Conservation (phyloP, 2,797 vertebrate genomes). For the Pipistrellus nathusii region DNA sequence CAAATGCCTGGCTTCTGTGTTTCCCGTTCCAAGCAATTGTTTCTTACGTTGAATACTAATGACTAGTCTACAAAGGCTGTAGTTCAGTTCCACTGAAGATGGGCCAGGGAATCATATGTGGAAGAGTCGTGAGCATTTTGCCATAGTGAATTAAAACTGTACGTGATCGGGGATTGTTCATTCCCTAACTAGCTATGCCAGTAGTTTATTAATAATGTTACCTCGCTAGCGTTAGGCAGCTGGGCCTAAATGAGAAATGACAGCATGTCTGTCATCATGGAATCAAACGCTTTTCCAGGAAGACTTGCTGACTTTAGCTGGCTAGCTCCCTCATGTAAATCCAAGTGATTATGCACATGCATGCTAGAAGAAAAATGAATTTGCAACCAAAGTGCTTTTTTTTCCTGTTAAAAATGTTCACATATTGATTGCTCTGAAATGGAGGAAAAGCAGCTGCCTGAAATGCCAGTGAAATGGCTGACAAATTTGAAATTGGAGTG, state of each 20-base stretch:
- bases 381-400: slow-evolving; percentile 38
- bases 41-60: slow-evolving; percentile 81
- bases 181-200: slow-evolving; percentile 44
- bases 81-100: slow-evolving; percentile 54
- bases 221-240: slow-evolving; percentile 64
- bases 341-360: slow-evolving; percentile 23
- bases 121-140: slow-evolving; percentile 57
- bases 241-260: slow-evolving; percentile 53
- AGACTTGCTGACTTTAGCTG: slow-evolving; percentile 17
- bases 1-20: slow-evolving; percentile 80
- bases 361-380: slow-evolving; percentile 63
- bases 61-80: slow-evolving; percentile 55
- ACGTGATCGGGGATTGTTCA: slow-evolving; percentile 55
- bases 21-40: slow-evolving; percentile 80
- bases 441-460: slow-evolving; percentile 64
- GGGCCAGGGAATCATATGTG: slow-evolving; percentile 41
- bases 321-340: slow-evolving; percentile 37
- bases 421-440: slow-evolving; percentile 59
- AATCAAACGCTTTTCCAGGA: slow-evolving; percentile 41
- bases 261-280: slow-evolving; percentile 25
- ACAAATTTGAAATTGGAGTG: slow-evolving; percentile 38
- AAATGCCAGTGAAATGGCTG: slow-evolving; percentile 53
- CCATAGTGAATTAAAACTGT: slow-evolving; percentile 40
- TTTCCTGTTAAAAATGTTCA: slow-evolving; percentile 46
- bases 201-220: slow-evolving; percentile 69